Base-by-base conservation (phyloP, 2,888 invertebrate genomes). In the Neuroscelio doddi region DNA sequence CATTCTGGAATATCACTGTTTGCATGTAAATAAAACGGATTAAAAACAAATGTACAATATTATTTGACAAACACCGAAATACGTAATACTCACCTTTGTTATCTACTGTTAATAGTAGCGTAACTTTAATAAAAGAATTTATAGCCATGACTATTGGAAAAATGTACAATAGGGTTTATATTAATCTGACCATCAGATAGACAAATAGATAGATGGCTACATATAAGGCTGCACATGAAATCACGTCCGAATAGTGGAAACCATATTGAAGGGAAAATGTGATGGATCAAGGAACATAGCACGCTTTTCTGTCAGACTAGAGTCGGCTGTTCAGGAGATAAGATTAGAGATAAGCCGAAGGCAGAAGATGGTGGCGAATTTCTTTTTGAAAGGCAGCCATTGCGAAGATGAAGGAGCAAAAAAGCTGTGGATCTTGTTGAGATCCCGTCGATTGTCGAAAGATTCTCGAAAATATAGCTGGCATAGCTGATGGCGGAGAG, bases 321-420 rank as follows among this genome's bases (percentile, higher is more conserved):
- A 1, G 12, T n/a, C 32, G 38, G 38, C 59, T 64, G 58, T 10
- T 39, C 39, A 21, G 39, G 50, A 58, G 59, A 64, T 64, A 64
- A 64, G 64, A 64, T 59, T 64, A 64, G 58, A 59, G 64, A 64
- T 64, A 64, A 64, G 64, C 50, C 34, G 46, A 45, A 53, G 49
- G 38, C 38, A 1, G 38, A 16, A 38, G 38, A 16, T 8, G 38
- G 17, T 8, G 55, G 50, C 51, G 64, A 64, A 64, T 64, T 64
- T 64, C 58, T 58, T 64, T 64, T 64, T 58, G 58, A 58, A 58
- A 64, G 55, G 16, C 46, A 57, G 57, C 57, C 63, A 52, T 63
- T 63, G 57, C 63, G 52, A 63, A 57, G 57, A 57, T 39, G 63
- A 63, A 63, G 52, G 52, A 63, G 52, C 56, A 42, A 45, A 57